Base-by-base conservation (phyloP, 2,888 invertebrate species). In the Taenaris catops region DNA sequence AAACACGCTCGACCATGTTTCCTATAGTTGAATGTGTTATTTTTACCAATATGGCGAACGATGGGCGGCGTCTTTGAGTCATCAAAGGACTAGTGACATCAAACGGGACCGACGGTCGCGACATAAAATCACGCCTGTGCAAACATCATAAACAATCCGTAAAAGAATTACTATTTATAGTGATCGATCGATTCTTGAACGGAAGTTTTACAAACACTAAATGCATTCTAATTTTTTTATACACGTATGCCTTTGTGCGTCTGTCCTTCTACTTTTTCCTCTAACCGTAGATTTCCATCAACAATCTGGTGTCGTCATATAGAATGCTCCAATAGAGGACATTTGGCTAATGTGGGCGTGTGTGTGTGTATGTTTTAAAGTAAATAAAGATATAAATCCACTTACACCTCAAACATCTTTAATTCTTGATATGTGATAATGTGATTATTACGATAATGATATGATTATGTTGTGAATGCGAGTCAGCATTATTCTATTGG, bases 21-120 rank as follows among this genome's bases (percentile, higher is more conserved):
- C 58, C 50, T 50, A 59, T 55, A 57, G 56, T 65, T 63, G 72
- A 66, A 75, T 76, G 74, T 79, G 79, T 73, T 79, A 70, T 73
- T 75, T 73, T 71, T 72, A 78, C 79, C 76, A 79, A 79, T 79
- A 79, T 68, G 73, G 71, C 64, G 59, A 61, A 67, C 64, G 58
- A 63, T 59, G 59, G 61, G 59, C 76, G 79, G 75, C 56, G 42
- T 50, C 64, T 81, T 79, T 79, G 76, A 81, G 71, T 69, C 62
- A 64, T 73, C 75, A 75, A 75, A 75, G 72, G 55, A 49, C 44
- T 38, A 40, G 47, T 48, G 44, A 49, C 55, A 58, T 64, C 57
- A 63, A 58, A 63, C 44, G n/a, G 54, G 28, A 48, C 60, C 66
- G 63, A 55, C 58, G 42, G 51, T 43, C 51, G 51, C 55, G 60